phyloP scores from a whole-genome alignment of 2,888 invertebrate species.

The Habrosyne pyritoides region DNA sequence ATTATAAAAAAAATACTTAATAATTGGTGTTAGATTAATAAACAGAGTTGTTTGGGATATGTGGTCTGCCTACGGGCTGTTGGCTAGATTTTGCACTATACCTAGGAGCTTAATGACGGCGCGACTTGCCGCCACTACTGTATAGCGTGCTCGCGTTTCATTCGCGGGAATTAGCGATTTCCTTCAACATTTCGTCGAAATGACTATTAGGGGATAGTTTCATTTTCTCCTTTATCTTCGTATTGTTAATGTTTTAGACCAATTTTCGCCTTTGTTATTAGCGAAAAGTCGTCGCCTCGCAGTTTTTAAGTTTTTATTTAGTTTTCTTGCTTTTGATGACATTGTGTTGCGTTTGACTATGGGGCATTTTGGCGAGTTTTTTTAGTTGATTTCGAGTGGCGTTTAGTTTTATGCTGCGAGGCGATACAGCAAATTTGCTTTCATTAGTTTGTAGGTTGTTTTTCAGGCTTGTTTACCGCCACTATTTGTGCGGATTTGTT shows the following conservation, averaged over 20 bases:
- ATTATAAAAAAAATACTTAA: conserved; percentile 33
- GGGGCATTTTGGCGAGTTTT: conserved; percentile 45
- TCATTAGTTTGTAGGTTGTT: conserved; percentile 74
- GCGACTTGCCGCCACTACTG: neutral
- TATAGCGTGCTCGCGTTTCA: neutral
- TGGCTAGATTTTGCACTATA: conserved; percentile 49
- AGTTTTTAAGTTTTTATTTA: conserved; percentile 57
- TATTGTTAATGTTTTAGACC: conserved; percentile 42
- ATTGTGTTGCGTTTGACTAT: conserved; percentile 17
- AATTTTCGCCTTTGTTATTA: conserved; percentile 44
- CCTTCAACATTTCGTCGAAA: conserved; percentile 32
- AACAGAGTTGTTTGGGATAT: conserved; percentile 79
- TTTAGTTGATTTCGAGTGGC: conserved; percentile 62
- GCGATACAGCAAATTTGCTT: conserved; percentile 39
- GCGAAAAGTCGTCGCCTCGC: conserved; percentile 42
- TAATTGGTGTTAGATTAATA: conserved; percentile 74
- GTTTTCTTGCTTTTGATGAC: conserved; percentile 16
- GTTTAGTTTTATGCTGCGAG: conserved; percentile 62
- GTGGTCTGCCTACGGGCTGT: conserved; percentile 69
- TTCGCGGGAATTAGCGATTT: neutral
- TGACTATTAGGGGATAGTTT: conserved; percentile 51
- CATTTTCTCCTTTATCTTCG: conserved; percentile 42
- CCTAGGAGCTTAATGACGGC: conserved; percentile 33
- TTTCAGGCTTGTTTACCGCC: conserved; percentile 60
- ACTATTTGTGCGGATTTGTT: conserved; percentile 44